phyloP scores from a whole-genome alignment of 2,797 vertebrate species.

The Manis javanica region DNA sequence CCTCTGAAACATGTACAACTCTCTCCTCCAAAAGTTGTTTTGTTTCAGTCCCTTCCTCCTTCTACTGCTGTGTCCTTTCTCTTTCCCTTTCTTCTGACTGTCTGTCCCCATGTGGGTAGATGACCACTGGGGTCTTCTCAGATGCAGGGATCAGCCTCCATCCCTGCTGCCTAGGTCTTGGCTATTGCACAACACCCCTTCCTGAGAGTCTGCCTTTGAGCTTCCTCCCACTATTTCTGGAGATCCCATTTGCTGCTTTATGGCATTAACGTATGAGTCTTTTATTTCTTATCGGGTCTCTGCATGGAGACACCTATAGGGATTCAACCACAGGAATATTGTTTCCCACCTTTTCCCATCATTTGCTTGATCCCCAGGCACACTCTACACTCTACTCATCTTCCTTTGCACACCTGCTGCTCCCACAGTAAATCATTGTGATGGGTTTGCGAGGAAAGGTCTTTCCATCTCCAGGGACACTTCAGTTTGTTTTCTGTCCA shows the following conservation, averaged over 20 bases:
- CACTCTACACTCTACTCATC: neutral
- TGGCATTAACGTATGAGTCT: neutral
- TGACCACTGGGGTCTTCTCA: neutral
- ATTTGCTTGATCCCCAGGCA: neutral
- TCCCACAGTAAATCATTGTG: too few relatives aligned
- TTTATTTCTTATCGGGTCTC: neutral
- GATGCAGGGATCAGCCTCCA: too few relatives aligned
- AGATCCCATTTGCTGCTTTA: neutral
- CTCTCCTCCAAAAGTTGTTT: neutral
- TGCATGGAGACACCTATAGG: neutral
- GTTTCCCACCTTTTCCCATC: neutral
- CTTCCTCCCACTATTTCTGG: neutral
- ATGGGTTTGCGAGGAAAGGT: neutral
- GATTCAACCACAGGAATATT: neutral
- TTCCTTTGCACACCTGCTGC: neutral
- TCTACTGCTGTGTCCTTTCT: too few relatives aligned
- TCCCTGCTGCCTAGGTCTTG: neutral
- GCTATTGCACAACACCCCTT: fast-evolving
- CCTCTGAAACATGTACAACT: neutral
- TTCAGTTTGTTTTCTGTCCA: neutral
- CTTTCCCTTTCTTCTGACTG: neutral
- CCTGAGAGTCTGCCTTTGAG: neutral
- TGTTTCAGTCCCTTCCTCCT: neutral
- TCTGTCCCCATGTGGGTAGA: neutral
- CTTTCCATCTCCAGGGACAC: neutral